Evolutionary conservation across 2,797 vertebrate genomes (phyloP).

Genomic region (Diglossa cyanea): DNA sequence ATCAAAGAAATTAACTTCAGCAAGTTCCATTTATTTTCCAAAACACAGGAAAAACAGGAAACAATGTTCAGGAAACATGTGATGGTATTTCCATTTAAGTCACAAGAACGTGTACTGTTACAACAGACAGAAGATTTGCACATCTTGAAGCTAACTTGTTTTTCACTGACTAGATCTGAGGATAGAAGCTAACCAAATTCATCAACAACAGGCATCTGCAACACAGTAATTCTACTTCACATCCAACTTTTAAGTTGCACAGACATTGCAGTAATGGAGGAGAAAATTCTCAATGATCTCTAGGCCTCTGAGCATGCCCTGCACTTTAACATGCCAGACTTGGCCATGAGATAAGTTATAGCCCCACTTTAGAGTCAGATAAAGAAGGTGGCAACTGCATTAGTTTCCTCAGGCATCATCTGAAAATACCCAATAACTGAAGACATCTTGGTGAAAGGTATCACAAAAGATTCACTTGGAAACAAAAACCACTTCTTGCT

Average conservation of each 20-base stretch:
- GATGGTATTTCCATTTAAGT: not conserved
- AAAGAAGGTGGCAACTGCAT: not conserved
- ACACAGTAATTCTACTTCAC: not conserved
- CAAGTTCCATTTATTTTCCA: not conserved
- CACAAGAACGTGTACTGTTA: not conserved
- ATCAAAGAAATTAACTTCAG: not conserved
- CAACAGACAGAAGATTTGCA: not conserved
- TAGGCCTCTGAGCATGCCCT: not conserved
- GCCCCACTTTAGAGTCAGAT: not conserved
- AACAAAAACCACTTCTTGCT: not conserved
- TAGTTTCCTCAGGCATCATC: not conserved
- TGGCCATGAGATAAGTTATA: not conserved
- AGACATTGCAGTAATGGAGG: not conserved
- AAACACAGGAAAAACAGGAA: not conserved
- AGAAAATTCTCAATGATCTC: not conserved
- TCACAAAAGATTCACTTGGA: not conserved
- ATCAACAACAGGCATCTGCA: not conserved
- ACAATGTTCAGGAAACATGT: not conserved
- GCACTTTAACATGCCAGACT: not conserved
- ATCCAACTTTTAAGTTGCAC: not conserved
- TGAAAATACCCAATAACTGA: not conserved
- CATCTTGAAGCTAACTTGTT: not conserved
- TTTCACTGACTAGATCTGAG: not conserved
- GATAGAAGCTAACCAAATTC: not conserved
- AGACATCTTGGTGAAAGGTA: not conserved